Evolutionary conservation across 2,797 vertebrate genomes (phyloP), one percentile per base, ranked within the genome.

Genomic region (Danio aesculapii): DNA sequence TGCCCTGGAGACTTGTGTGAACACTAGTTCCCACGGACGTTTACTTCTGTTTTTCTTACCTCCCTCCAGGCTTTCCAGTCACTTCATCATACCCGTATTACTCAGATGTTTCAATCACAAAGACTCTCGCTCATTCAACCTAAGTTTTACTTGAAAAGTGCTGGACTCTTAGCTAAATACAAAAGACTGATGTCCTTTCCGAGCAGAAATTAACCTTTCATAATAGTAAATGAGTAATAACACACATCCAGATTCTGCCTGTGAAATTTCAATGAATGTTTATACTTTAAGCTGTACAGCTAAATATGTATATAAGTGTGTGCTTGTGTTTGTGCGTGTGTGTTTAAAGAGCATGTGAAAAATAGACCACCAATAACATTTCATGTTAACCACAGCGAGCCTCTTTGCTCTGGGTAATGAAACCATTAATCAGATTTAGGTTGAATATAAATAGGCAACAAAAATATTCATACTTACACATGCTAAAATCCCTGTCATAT

Each of bases 41-140:
- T 7, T 41, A 76, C 76, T 82, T 85, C 81, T 83, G 75, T 79
- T 83, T 86, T 74, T 87, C 49, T 77, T 53, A 71, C 81, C 77
- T 82, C 61, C 71, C 75, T 85, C 57, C 70, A 79, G 58, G 4
- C 59, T 82, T 73, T 77, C 67, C 49, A 77, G 73, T 82, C 66
- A 78, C 53, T 77, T 80, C 64, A 74, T 66, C 57, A 64, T 81
- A 55, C 69, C 58, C 41, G 44, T 78, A 84, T 86, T 79, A 86
- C 81, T 84, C 81, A 86, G 53, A 75, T 57, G 43, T 68, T 14
- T 76, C 49, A 69, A 63, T 81, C 57, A 70, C 81, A 76, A 53
- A 81, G 30, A 43, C 62, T 44, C 61, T 73, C 67, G n/a, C 55
- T 81, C 14, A 14, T 49, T 46, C 47, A 11, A 6, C 44, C 47